Evolutionary conservation across 2,888 invertebrate species (phyloP), one percentile per base, ranked within the genome.

Genomic region (Anoncus sp.): DNA sequence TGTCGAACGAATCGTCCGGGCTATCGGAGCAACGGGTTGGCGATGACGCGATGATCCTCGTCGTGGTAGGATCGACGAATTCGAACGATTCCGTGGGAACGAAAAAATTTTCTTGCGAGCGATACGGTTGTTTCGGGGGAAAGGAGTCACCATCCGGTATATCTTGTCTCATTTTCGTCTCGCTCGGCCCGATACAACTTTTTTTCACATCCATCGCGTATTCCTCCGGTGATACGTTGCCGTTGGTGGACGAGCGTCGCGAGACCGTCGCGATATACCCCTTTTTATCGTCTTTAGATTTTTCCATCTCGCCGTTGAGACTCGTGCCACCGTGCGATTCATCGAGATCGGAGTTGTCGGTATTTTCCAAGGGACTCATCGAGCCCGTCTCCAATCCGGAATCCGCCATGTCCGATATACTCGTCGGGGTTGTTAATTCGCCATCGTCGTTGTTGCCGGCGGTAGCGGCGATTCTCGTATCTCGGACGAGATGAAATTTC

Each of bases 321-420:
- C 89, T 89, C 3, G 87, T 86, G 2, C 85, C 81, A 3, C 10
- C 82, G 77, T 81, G 87, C 62, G 84, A 86, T 22, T 86, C 87
- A 40, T 90, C 90, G 22, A 87, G 84, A 59, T 92, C 91, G 7
- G 89, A 91, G 75, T 88, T 89, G 16, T 89, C 88, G 3, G 90
- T 91, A 22, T 89, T 90, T 74, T 91, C 92, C 72, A 90, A 89
- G 16, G 91, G 90, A 86, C 92, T 92, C 69, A 87, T 86, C 55
- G 91, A 91, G 79, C 89, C 90, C 69, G 91, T 90, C 79, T 91
- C 92, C 75, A 92, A 83, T 80, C 91, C 91, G 47, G 92, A 92
- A 86, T 92, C 91, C 81, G 91, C 91, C 91, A 91, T 91, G 74
- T 91, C 89, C 77, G 88, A 88, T 49, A 85, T 81, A 71, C 82